These are phyloP conservation scores for Rhadina sibilatrix DNA, from an alignment of 2,113 vertebrate genomes.

Conservation along the genomic window DNA sequence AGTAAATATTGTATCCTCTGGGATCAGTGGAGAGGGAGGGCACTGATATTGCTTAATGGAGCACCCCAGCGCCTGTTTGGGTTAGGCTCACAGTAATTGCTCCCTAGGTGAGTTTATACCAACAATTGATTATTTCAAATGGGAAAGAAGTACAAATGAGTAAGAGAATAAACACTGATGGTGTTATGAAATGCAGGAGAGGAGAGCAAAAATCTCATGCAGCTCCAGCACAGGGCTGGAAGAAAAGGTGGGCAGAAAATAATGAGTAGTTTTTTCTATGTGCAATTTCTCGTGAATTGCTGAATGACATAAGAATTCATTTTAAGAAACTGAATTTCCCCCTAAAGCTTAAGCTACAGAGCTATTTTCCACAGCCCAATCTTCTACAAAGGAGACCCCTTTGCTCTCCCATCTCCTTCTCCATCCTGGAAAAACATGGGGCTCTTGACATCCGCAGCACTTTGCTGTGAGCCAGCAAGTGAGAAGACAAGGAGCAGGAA, in stretches of 20 bases:
- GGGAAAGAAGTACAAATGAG: slow-evolving; percentile 52
- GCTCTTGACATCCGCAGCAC: background rate
- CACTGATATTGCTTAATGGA: slow-evolving; percentile 21
- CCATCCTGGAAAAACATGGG: background rate
- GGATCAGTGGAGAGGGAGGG: slow-evolving; percentile 27
- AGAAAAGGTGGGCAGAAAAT: background rate
- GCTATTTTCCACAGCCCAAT: background rate
- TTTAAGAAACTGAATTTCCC: background rate
- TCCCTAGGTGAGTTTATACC: slow-evolving; percentile 62
- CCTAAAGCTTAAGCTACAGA: background rate
- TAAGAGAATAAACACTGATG: slow-evolving; percentile 48
- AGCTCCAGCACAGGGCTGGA: background rate
- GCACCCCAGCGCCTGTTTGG: slow-evolving; percentile 52
- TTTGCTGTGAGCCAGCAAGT: background rate
- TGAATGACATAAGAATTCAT: background rate
- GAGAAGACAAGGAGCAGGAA: background rate
- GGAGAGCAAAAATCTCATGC: background rate
- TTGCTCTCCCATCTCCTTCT: background rate
- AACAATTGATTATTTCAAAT: slow-evolving; percentile 43
- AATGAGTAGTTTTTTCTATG: background rate
- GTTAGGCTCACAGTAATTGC: slow-evolving; percentile 56
- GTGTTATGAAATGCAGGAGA: background rate
- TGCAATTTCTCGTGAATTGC: background rate
- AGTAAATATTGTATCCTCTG: slow-evolving; percentile 53
- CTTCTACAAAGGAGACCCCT: background rate